Percentiles rank a stretch among this genome's conserved stretches.
These are phyloP conservation scores for Crambe crambe DNA, from an alignment of 37 sponge, comb jelly and placozoan species.

Conservation along the genomic window DNA sequence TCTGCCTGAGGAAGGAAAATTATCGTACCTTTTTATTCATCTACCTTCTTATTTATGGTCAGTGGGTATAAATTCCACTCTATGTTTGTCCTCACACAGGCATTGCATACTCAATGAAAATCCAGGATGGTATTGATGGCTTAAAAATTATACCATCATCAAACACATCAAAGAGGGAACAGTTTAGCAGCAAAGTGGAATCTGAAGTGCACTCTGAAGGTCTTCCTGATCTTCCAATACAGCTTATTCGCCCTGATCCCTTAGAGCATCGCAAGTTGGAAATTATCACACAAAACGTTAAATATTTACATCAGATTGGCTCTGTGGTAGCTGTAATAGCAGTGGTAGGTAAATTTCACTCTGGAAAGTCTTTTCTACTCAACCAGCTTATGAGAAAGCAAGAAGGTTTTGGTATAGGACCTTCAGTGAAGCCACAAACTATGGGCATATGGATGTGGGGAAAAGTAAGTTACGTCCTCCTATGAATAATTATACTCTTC, in stretches of 20 bases:
- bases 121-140: no score
- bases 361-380: constrained; percentile 90
- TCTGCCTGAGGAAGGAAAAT: no score
- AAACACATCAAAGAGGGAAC: no score
- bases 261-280: constrained; percentile 65
- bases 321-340: constrained; percentile 87
- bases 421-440: constrained; percentile 86
- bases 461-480: constrained; percentile 44
- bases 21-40: no score
- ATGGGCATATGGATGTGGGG: constrained; percentile 99
- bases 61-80: no score
- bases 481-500: not conserved
- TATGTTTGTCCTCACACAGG: no score
- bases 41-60: no score
- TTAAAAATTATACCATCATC: no score
- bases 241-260: constrained; percentile 85
- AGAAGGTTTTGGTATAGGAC: constrained; percentile 86
- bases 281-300: constrained; percentile 70
- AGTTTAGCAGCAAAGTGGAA: no score
- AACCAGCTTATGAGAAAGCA: constrained; percentile 95
- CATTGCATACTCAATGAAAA: no score
- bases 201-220: no score
- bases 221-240: constrained; percentile 72
- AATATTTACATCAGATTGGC: constrained; percentile 69
- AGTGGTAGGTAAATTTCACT: constrained; percentile 92